These are phyloP conservation scores for Callimorpha dominula DNA, from an alignment of 2,888 invertebrate genomes.

Conservation along the genomic window DNA sequence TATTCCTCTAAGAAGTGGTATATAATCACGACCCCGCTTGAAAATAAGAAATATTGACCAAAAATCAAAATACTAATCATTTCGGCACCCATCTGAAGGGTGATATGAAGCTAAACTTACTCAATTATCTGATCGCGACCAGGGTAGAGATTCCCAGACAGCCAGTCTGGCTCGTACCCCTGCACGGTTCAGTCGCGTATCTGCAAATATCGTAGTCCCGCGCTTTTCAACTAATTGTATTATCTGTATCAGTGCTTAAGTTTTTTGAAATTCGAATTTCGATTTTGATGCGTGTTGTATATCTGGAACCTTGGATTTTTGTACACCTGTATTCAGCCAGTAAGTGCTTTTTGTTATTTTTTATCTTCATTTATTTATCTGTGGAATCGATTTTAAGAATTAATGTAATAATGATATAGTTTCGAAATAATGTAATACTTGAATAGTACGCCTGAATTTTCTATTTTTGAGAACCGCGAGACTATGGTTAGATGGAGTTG, in stretches of 20 bases:
- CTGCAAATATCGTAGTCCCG: conserved; percentile 38
- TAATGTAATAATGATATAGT: neutral
- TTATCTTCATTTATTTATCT: conserved; percentile 26
- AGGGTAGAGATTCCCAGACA: conserved; percentile 34
- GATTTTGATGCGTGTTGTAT: conserved; percentile 37
- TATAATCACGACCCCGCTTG: neutral
- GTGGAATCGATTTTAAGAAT: conserved; percentile 31
- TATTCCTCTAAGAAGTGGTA: neutral
- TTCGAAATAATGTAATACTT: neutral
- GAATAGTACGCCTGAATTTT: no score
- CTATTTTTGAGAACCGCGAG: neutral
- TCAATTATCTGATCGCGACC: conserved; percentile 31
- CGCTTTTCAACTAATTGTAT: conserved; percentile 41
- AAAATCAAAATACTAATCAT: conserved; percentile 3
- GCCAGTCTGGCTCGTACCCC: conserved; percentile 47
- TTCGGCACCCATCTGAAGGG: conserved; percentile 19
- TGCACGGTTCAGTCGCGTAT: conserved; percentile 38
- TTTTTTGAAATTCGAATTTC: conserved; percentile 37
- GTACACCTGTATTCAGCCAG: conserved; percentile 32
- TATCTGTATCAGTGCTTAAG: conserved; percentile 40
- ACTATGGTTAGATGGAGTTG: neutral
- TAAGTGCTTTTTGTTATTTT: conserved; percentile 32
- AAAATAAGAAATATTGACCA: neutral
- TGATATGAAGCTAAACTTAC: conserved; percentile 32
- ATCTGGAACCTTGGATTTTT: conserved; percentile 49